phyloP scores from a whole-genome alignment of 2,797 vertebrate species.

The Scomberomorus guttatus region DNA sequence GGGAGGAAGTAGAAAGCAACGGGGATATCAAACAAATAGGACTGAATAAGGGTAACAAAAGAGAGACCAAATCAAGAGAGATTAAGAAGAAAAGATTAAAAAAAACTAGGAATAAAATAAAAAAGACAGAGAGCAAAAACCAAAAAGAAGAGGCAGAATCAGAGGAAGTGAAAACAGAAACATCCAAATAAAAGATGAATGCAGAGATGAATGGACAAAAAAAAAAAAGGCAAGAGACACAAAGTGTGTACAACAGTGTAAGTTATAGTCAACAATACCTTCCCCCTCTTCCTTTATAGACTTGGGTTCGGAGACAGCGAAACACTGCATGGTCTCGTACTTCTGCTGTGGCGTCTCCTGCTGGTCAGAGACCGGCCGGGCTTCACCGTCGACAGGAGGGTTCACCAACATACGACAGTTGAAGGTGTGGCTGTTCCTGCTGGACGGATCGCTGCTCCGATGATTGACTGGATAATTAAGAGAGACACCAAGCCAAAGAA shows the following conservation, averaged over 20 bases:
- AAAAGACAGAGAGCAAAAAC: no score
- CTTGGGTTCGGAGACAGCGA: conserved; percentile 97
- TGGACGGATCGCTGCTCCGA: conserved; percentile 88
- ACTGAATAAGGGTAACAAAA: neutral
- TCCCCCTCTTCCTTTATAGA: conserved; percentile 97
- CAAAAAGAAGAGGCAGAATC: neutral
- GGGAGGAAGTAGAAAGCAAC: neutral
- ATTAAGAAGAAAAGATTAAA: neutral
- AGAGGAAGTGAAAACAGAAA: neutral
- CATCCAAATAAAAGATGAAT: neutral
- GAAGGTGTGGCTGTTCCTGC: conserved; percentile 96
- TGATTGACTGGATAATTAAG: conserved; percentile 86
- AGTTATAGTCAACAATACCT: conserved; percentile 80
- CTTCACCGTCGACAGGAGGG: conserved; percentile 88
- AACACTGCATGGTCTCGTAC: conserved; percentile 99
- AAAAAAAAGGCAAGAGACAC: neutral
- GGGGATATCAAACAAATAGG: neutral
- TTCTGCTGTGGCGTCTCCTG: conserved; percentile 91
- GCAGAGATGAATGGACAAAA: neutral
- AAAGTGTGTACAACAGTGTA: no score
- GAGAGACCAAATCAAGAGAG: neutral
- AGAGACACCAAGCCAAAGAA: neutral
- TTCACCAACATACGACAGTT: conserved; percentile 97
- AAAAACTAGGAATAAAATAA: no score
- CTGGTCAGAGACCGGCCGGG: conserved; percentile 83